Conservation (phyloP, 2,797 vertebrate genomes). For the Anabas testudineus region DNA sequence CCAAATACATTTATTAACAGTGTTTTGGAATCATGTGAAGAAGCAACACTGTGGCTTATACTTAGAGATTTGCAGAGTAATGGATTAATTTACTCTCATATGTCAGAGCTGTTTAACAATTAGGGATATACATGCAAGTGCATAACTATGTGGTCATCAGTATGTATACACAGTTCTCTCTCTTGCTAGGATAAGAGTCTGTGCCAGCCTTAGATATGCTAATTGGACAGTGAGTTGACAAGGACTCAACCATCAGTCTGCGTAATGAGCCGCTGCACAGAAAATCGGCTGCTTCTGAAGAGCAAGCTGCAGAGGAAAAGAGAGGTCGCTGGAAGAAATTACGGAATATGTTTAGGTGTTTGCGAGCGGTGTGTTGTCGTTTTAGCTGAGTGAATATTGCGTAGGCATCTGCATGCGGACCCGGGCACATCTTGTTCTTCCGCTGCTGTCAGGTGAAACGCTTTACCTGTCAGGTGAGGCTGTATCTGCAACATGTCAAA, state of each 20-base stretch:
- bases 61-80: constrained; percentile 16
- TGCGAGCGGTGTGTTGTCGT: constrained; percentile 40
- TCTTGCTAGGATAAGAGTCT: constrained; percentile 62
- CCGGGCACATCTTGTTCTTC: constrained; percentile 22
- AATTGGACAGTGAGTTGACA: constrained; percentile 84
- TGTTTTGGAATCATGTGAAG: constrained; percentile 14
- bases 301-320: constrained; percentile 32
- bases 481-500: constrained; percentile 20
- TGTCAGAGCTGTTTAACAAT: constrained; percentile 64
- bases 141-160: constrained; percentile 72
- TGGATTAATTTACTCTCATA: constrained; percentile 42
- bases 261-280: constrained; percentile 74
- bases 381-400: constrained; percentile 34
- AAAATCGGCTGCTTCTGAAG: constrained; percentile 63
- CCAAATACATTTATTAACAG: constrained; percentile 22
- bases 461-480: constrained; percentile 45
- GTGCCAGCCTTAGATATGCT: constrained; percentile 78
- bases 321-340: constrained; percentile 54
- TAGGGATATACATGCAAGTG: constrained; percentile 65
- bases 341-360: constrained; percentile 45
- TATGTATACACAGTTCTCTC: constrained; percentile 71
- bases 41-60: not conserved
- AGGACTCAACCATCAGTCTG: constrained; percentile 79
- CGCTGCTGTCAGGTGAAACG: constrained; percentile 42
- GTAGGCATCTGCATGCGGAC: constrained; percentile 32